Evolutionary conservation across 2,113 vertebrate genomes (phyloP), one percentile per base, ranked within the genome.

Genomic region (Glaucidium brasilianum): DNA sequence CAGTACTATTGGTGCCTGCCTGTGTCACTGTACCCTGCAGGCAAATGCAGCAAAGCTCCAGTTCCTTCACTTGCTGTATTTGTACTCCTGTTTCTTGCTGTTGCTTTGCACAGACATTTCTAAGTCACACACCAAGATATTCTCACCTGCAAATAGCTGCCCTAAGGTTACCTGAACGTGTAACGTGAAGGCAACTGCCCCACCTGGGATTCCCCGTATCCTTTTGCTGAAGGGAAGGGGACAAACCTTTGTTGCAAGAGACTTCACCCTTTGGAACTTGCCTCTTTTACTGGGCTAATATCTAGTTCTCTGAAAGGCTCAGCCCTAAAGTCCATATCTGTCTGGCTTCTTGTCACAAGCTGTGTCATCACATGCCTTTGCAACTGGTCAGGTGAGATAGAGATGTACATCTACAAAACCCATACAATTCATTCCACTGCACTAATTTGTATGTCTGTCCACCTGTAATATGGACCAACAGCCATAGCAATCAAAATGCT

Each of bases 1-100:
- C 77, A 77, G n/a, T 12, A n/a, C 12, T 41, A 23, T 37, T 2
- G 2, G 10, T 1, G 0, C 10, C 34, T 0, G 0, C 9, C 34
- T 0, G 0, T 26, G 10, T 43, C 55, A 47, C 34, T 39, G 27
- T 25, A 56, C 16, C 37, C 58, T 83, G 41, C n/a, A 55, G 55
- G 37, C 25, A 77, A 89, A 74, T 0, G 0, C 59, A 50, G 17
- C 27, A 64, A 73, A 80, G 25, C 32, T 68, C 45, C 32, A 19
- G 6, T 11, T 81, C 37, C 37, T 71, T 41, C 2, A 0, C 37
- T 59, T 71, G 23, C 32, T 45, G 5, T 35, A 35, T 71, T 67
- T 63, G 13, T 11, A 32, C 29, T 59, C 22, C 37, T 86, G 18
- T 30, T 56, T 69, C 63, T 88, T 66, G 11, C 20, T 1, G 0